These are phyloP conservation scores for Caenorhabditis parvicauda DNA, from an alignment of 2,888 invertebrate genomes.

Conservation along the genomic window DNA sequence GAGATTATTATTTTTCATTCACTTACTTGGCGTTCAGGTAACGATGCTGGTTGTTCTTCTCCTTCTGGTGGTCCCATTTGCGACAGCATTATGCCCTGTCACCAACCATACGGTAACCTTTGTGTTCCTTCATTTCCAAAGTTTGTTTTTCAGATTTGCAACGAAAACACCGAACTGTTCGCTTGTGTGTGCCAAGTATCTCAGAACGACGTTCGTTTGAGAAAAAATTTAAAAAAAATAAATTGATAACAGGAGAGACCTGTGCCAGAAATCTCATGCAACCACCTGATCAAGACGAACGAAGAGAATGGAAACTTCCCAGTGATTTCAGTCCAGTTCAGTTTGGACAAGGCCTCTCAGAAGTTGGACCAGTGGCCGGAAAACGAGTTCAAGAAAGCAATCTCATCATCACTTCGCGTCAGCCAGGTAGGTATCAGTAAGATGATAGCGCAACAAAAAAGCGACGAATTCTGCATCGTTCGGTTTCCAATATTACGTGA, in stretches of 20 bases:
- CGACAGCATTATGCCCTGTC: too few species aligned
- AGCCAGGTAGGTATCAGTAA: slow-evolving; percentile 18
- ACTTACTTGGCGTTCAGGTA: too few species aligned
- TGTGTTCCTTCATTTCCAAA: too few species aligned
- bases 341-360: slow-evolving; percentile 23
- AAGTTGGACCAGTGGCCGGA: slow-evolving; percentile 35
- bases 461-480: background rate
- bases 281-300: slow-evolving; percentile 33
- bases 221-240: background rate
- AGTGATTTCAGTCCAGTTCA: slow-evolving; percentile 44
- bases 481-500: background rate
- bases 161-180: slow-evolving; percentile 30
- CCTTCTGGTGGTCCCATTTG: too few species aligned
- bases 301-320: slow-evolving; percentile 42
- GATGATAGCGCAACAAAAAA: background rate
- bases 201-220: slow-evolving; percentile 31
- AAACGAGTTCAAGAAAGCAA: slow-evolving; percentile 28
- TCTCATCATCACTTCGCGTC: slow-evolving; percentile 33
- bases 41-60: too few species aligned
- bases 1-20: too few species aligned
- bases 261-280: slow-evolving; percentile 45
- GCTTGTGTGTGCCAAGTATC: slow-evolving; percentile 43
- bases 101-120: too few species aligned
- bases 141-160: slow-evolving; percentile 30
- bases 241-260: slow-evolving; percentile 24